Percentiles rank a stretch among this genome's conserved stretches.
Conservation (phyloP, 2,113 vertebrate genomes). For the Podarcis muralis region DNA sequence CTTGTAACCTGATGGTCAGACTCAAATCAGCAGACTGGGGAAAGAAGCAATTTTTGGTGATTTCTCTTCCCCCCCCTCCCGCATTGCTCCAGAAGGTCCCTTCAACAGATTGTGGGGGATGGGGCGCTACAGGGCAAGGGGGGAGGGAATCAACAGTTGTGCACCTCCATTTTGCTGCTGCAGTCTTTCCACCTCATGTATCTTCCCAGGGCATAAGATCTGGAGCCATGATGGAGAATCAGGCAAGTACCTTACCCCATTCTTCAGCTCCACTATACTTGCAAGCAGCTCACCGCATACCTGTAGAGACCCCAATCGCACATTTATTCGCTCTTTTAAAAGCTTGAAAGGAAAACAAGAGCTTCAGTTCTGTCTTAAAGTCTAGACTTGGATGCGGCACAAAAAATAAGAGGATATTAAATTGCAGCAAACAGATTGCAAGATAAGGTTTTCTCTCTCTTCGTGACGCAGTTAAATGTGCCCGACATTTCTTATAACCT, state of each 20-base stretch:
- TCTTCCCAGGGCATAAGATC: neutral
- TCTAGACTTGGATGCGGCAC: neutral
- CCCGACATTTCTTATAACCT: slow-evolving; percentile 12
- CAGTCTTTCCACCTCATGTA: neutral
- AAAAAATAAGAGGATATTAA: neutral
- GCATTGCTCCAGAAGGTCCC: too few species aligned
- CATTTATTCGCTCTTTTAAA: neutral
- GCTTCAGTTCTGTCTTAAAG: neutral
- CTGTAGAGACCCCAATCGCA: neutral
- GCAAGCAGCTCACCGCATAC: neutral
- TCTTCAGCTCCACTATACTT: neutral
- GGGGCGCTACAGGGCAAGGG: too few species aligned
- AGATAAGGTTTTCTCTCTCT: neutral
- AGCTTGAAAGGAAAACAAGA: neutral
- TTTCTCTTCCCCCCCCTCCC: neutral
- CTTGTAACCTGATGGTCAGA: neutral
- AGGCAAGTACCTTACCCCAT: neutral
- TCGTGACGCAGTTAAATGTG: slow-evolving; percentile 1
- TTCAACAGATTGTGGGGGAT: too few species aligned
- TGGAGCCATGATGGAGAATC: neutral
- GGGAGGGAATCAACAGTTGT: neutral
- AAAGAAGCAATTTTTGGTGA: neutral
- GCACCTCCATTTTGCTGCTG: neutral
- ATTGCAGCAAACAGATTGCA: neutral
- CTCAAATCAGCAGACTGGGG: neutral